Percentiles rank a stretch among this genome's conserved stretches.
Conservation (phyloP, 2,888 invertebrate genomes). For the Cheilosia grossa region DNA sequence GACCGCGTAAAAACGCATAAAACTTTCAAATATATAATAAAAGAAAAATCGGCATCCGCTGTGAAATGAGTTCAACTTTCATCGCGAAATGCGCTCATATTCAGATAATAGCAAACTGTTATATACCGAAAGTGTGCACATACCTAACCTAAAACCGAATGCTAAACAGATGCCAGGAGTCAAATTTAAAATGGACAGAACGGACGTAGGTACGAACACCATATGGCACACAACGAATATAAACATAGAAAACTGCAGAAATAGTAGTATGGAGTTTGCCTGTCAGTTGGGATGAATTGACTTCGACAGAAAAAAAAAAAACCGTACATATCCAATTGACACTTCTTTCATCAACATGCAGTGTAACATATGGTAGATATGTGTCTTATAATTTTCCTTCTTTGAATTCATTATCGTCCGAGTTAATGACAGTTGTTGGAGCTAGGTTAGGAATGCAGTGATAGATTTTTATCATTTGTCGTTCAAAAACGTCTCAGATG, state of each 20-base stretch:
- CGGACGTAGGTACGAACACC: slow-evolving; percentile 11
- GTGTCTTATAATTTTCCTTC: not conserved
- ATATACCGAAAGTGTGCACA: slow-evolving; percentile 1
- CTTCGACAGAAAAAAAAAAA: not conserved
- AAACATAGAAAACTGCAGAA: slow-evolving; percentile 23
- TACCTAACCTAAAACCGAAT: slow-evolving; percentile 20
- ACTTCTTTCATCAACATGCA: slow-evolving; percentile 9
- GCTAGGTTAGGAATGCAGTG: slow-evolving; percentile 1
- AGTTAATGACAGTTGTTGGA: slow-evolving; percentile 33
- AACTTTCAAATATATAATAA: no score
- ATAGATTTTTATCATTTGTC: not conserved
- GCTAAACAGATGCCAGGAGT: slow-evolving; percentile 60
- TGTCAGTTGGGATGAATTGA: not conserved
- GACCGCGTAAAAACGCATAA: no score
- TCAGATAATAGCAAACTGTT: not conserved
- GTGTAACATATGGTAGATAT: slow-evolving; percentile 37
- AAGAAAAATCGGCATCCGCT: no score
- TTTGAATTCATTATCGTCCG: not conserved
- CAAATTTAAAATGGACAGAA: slow-evolving; percentile 33
- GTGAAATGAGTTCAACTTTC: not conserved
- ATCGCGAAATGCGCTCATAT: not conserved
- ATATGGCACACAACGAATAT: slow-evolving; percentile 18
- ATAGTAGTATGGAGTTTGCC: slow-evolving; percentile 13
- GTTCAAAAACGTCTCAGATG: not conserved
- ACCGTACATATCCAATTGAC: slow-evolving; percentile 28